Conservation (phyloP, 2,888 invertebrate species). For the Rhamnusium bicolor region DNA sequence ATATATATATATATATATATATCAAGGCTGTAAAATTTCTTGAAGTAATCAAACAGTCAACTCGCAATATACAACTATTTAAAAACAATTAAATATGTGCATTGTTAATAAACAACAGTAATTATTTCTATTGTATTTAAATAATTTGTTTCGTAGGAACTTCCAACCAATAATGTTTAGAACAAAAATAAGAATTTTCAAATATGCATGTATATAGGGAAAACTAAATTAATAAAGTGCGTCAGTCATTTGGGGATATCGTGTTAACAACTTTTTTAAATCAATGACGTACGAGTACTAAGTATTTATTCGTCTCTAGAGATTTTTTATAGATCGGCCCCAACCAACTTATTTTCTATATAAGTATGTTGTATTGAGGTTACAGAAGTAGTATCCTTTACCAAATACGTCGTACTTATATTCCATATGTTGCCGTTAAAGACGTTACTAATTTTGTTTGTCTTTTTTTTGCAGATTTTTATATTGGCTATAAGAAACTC, state of each 20-base stretch:
- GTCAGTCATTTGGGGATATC: background rate
- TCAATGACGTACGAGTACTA: background rate
- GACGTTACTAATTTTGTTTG: conserved; percentile 8
- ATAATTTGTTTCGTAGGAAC: background rate
- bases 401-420: background rate
- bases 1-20: no score
- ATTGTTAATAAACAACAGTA: background rate
- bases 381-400: background rate
- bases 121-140: conserved; percentile 1
- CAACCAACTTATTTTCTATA: background rate
- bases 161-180: background rate
- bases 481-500: conserved; percentile 56
- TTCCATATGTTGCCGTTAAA: background rate
- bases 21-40: no score
- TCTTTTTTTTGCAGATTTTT: conserved; percentile 51
- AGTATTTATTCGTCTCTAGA: background rate
- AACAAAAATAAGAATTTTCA: conserved; percentile 12
- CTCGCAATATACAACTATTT: no score
- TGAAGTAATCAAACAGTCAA: no score
- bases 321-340: background rate
- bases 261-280: background rate
- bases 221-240: background rate
- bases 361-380: background rate
- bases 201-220: conserved; percentile 2
- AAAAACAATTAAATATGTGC: no score